These are phyloP conservation scores for Luscinia megarhynchos DNA, from an alignment of 2,797 vertebrate genomes.

Conservation along the genomic window DNA sequence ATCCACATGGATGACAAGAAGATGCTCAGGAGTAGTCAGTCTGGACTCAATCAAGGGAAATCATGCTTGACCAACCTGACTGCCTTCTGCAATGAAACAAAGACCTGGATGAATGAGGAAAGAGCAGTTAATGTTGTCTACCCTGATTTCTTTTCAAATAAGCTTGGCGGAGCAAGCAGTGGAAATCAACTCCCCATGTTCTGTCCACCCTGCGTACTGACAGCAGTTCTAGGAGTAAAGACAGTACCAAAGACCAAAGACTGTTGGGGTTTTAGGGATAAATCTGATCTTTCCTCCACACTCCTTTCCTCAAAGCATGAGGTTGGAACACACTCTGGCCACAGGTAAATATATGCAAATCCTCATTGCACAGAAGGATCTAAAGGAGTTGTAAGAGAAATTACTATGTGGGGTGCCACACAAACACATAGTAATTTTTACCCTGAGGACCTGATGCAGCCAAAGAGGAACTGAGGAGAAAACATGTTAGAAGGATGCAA, in stretches of 20 bases:
- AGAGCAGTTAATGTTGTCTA: too few species aligned
- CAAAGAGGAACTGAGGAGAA: neutral
- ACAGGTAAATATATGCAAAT: neutral
- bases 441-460: neutral
- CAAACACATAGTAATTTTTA: neutral
- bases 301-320: neutral
- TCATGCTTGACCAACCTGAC: neutral
- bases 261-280: neutral
- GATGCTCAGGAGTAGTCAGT: neutral
- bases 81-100: neutral
- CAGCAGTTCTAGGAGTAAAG: neutral
- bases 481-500: neutral
- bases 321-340: neutral
- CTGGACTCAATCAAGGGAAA: neutral
- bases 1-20: neutral
- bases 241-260: neutral
- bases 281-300: neutral
- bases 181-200: neutral
- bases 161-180: neutral
- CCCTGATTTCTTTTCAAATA: neutral
- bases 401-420: neutral
- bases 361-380: neutral
- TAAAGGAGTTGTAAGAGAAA: neutral
- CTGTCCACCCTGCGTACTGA: neutral
- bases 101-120: neutral